phyloP scores from a whole-genome alignment of 2,113 vertebrate genomes.

The Chlamydotis undulata region DNA sequence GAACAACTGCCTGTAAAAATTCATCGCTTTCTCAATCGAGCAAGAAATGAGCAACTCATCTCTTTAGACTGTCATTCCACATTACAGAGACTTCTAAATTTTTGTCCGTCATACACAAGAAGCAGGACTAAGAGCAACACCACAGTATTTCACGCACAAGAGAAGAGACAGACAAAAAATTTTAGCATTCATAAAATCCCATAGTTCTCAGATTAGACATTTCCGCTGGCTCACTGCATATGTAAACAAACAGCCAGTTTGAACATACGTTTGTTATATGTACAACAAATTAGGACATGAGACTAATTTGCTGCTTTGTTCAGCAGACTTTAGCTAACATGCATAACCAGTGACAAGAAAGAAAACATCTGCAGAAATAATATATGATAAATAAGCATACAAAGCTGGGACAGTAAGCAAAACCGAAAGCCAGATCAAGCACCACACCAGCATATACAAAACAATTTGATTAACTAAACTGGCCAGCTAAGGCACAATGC shows the following conservation, averaged over 20 bases:
- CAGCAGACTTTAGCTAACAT: background rate
- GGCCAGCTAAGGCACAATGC: background rate
- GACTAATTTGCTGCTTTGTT: background rate
- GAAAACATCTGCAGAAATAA: background rate
- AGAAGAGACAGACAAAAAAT: background rate
- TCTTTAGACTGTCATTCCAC: background rate
- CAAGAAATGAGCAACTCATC: conserved; percentile 21
- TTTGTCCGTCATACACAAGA: background rate
- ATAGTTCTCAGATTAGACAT: background rate
- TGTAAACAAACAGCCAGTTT: background rate
- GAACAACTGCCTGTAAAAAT: conserved; percentile 26
- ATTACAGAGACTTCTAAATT: background rate
- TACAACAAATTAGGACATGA: background rate
- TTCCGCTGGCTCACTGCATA: accelerated
- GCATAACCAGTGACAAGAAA: background rate
- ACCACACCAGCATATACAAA: background rate
- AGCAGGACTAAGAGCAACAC: background rate
- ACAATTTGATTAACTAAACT: background rate
- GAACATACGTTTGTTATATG: background rate
- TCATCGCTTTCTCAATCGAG: background rate
- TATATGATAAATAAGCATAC: background rate
- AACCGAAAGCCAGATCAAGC: background rate
- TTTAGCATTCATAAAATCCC: background rate
- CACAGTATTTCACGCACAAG: background rate
- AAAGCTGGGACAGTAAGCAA: background rate